Evolutionary conservation across 2,888 invertebrate genomes (phyloP).

Genomic region (Agonopterix heracliana): DNA sequence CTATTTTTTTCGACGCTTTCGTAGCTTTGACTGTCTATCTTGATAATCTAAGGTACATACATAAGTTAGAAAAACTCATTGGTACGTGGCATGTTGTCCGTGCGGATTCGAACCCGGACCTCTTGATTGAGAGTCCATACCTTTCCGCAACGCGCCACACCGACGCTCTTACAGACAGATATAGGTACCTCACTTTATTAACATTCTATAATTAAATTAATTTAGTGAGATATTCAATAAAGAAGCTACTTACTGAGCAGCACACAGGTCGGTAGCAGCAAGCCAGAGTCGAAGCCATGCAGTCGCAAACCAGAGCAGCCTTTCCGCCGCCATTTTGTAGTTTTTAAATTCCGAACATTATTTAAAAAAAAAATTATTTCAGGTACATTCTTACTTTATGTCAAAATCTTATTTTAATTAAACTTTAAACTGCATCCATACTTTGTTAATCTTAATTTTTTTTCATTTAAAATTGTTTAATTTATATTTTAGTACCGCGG

Average conservation of each 20-base stretch:
- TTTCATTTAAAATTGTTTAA: background rate
- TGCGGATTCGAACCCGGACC: no score
- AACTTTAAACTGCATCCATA: constrained; percentile 9
- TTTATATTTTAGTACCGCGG: background rate
- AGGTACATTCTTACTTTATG: background rate
- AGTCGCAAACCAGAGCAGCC: constrained; percentile 52
- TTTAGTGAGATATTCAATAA: no score
- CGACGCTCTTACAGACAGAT: no score
- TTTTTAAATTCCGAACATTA: constrained; percentile 8
- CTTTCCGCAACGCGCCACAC: no score
- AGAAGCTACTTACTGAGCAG: constrained; percentile 67
- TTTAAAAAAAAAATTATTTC: background rate
- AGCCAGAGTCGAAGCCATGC: constrained; percentile 58
- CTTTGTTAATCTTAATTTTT: constrained; percentile 5
- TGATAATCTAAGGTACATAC: no score
- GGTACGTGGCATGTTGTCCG: no score
- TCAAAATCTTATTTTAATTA: constrained; percentile 10
- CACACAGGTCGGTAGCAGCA: constrained; percentile 65
- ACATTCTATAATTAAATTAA: no score
- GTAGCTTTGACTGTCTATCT: no score
- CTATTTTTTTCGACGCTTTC: no score
- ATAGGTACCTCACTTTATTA: no score
- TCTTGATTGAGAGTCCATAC: no score
- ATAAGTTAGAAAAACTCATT: no score
- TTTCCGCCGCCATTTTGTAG: constrained; percentile 51